Percentiles rank a stretch among this genome's conserved stretches.
Evolutionary conservation across 2,113 vertebrate genomes (phyloP).

Genomic region (Anarrhichthys ocellatus): DNA sequence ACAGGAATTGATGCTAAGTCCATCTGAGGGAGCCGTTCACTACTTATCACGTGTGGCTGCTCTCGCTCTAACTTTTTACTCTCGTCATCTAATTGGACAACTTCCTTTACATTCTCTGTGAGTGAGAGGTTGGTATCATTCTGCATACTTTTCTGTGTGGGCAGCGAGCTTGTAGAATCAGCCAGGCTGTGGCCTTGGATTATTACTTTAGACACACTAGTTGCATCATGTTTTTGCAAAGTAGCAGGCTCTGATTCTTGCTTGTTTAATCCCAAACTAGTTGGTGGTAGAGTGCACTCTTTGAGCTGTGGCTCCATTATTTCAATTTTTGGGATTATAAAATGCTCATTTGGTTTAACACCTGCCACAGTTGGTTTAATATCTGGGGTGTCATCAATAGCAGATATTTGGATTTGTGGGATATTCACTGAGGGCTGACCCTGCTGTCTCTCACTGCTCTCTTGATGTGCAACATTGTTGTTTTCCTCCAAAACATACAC

Average conservation of each 20-base stretch:
- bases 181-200: conserved; percentile 17
- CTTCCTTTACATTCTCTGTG: conserved; percentile 41
- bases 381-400: conserved; percentile 51
- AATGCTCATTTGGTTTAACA: conserved; percentile 50
- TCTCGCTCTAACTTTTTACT: conserved; percentile 11
- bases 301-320: conserved; percentile 69
- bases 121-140: conserved; percentile 38
- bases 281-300: conserved; percentile 57
- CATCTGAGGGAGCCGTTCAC: conserved; percentile 41
- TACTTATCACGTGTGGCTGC: conserved; percentile 1
- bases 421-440: conserved; percentile 51
- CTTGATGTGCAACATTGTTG: conserved; percentile 16
- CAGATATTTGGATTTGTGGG: conserved; percentile 65
- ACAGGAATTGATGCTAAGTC: conserved; percentile 65
- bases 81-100: conserved; percentile 55
- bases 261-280: conserved; percentile 55
- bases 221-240: conserved; percentile 60
- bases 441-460: conserved; percentile 29
- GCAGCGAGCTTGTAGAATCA: conserved; percentile 17
- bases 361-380: conserved; percentile 53
- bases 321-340: conserved; percentile 68
- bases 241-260: conserved; percentile 33
- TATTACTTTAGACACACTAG: conserved; percentile 32
- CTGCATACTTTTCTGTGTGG: conserved; percentile 47
- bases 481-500: conserved; percentile 8